phyloP scores from a whole-genome alignment of 2,113 vertebrate species.

The Rhinolophus sinicus region DNA sequence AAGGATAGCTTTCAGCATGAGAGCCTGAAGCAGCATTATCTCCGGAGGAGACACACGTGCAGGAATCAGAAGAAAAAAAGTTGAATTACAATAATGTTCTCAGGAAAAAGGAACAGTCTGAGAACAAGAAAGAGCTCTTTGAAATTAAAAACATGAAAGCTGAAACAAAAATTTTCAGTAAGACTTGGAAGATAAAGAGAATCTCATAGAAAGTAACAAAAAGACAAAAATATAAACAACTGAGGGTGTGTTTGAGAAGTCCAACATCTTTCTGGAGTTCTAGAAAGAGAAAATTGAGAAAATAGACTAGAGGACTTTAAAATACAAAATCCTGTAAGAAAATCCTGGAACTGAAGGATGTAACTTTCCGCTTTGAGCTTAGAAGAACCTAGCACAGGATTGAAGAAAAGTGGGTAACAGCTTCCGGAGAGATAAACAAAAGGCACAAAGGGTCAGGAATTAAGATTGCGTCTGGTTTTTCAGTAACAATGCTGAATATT shows the following conservation, averaged over 20 bases:
- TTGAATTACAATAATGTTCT: background rate
- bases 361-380: background rate
- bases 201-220: background rate
- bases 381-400: background rate
- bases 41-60: background rate
- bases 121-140: background rate
- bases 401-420: background rate
- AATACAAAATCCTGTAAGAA: background rate
- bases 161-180: slow-evolving; percentile 22
- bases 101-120: background rate
- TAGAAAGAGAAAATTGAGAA: background rate
- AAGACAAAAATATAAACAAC: background rate
- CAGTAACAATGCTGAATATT: background rate
- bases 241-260: background rate
- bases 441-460: background rate
- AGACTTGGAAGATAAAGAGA: background rate
- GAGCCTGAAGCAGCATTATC: background rate
- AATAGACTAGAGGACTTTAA: background rate
- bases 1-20: background rate
- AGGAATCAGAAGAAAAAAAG: background rate
- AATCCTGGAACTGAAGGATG: background rate
- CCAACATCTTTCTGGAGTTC: background rate
- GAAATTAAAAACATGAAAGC: slow-evolving; percentile 1
- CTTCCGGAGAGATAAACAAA: background rate
- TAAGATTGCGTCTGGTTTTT: background rate